phyloP scores from a whole-genome alignment of 2,888 invertebrate species.

The Zygaena filipendulae region DNA sequence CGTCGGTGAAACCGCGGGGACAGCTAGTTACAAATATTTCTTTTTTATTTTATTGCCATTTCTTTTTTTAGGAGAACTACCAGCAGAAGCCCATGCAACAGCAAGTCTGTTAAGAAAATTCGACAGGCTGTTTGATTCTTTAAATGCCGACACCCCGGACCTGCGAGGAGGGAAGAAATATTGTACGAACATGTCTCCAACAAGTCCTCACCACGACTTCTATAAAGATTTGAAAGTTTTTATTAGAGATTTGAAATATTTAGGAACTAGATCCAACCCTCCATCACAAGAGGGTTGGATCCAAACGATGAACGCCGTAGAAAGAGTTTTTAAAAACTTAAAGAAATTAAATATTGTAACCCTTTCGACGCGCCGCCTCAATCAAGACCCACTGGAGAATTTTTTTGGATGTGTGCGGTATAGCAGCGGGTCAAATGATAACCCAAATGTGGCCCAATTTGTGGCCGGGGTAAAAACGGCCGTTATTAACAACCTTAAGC shows the following conservation, averaged over 20 bases:
- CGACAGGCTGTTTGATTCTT: conserved; percentile 8
- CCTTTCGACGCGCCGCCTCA: conserved; percentile 10
- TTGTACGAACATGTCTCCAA: conserved; percentile 1
- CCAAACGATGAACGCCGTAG: conserved; percentile 2
- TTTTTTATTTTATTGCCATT: too few relatives aligned
- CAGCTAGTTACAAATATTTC: too few relatives aligned
- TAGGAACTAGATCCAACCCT: background rate
- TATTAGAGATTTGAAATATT: conserved; percentile 1
- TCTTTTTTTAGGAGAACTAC: conserved; percentile 7
- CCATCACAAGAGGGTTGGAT: conserved; percentile 5
- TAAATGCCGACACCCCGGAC: conserved; percentile 5
- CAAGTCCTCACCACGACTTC: conserved; percentile 1
- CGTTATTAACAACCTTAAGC: conserved; percentile 3
- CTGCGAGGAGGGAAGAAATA: conserved; percentile 3
- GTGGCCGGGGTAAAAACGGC: conserved; percentile 13
- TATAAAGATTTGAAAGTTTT: conserved; percentile 1
- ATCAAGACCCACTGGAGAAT: conserved; percentile 15
- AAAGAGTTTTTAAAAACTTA: conserved; percentile 2
- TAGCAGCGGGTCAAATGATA: conserved; percentile 13
- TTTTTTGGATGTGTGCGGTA: conserved; percentile 13
- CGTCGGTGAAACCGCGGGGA: too few relatives aligned
- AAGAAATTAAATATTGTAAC: conserved; percentile 1
- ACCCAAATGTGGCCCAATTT: conserved; percentile 13
- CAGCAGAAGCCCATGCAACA: conserved; percentile 6
- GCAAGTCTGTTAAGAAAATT: conserved; percentile 3